phyloP scores from a whole-genome alignment of 2,797 vertebrate species.

The Aselliscus stoliczkanus region DNA sequence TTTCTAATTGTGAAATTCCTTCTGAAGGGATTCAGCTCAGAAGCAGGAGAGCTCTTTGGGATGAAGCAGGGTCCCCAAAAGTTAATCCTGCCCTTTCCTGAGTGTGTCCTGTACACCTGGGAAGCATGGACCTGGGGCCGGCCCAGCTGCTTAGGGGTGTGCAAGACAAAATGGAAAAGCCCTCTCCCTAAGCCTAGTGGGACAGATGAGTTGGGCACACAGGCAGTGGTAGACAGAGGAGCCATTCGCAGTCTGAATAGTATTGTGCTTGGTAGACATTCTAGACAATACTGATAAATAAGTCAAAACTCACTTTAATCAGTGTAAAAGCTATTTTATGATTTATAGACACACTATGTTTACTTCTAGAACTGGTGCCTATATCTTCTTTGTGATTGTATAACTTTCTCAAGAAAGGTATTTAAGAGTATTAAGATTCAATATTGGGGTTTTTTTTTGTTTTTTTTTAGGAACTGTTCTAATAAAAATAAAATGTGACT shows the following conservation, averaged over 20 bases:
- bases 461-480: neutral
- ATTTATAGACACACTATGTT: neutral
- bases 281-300: neutral
- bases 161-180: no score
- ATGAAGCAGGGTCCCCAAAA: neutral
- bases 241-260: neutral
- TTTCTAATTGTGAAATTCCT: neutral
- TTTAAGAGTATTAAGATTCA: neutral
- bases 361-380: neutral
- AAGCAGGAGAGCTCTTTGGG: neutral
- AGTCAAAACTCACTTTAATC: neutral
- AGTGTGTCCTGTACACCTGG: neutral
- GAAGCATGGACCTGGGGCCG: neutral
- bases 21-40: neutral
- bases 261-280: no score
- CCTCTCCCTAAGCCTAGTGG: neutral
- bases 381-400: neutral
- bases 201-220: neutral
- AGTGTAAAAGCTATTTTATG: neutral
- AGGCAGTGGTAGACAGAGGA: neutral
- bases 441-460: neutral
- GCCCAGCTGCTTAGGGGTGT: neutral
- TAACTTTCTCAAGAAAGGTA: constrained; percentile 17
- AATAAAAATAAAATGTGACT: neutral
- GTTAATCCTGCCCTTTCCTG: neutral